A percentile compares a stretch with the other conserved stretches of the same genome.
These are phyloP conservation scores for Dasysyrphus albostriatus DNA, from an alignment of 2,888 invertebrate genomes.

Conservation along the genomic window DNA sequence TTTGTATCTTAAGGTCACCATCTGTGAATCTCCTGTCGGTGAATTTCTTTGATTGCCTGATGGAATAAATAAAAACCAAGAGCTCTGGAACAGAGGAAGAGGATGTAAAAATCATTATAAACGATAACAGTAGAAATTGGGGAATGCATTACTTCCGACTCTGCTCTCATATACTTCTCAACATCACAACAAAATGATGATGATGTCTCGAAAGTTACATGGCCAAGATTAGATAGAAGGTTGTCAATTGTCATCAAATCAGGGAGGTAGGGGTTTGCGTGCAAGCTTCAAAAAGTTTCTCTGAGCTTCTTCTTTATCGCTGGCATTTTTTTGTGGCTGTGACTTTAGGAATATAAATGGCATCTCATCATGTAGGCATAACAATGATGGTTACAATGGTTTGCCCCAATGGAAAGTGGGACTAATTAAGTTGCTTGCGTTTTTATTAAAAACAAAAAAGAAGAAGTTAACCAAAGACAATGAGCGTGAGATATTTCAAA, in stretches of 20 bases:
- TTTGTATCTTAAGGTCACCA: constrained; percentile 54
- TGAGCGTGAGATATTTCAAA: constrained; percentile 61
- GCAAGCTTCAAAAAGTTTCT: constrained; percentile 43
- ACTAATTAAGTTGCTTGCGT: constrained; percentile 57
- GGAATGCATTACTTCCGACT: constrained; percentile 26
- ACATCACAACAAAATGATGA: not conserved
- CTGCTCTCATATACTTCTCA: not conserved
- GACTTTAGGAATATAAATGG: constrained; percentile 14
- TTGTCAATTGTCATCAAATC: constrained; percentile 27
- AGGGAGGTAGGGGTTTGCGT: not conserved
- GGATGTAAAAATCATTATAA: constrained; percentile 22
- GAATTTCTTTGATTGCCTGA: constrained; percentile 16
- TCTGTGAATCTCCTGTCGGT: not conserved
- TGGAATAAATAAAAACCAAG: constrained; percentile 22
- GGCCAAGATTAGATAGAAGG: constrained; percentile 7
- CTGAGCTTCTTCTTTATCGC: constrained; percentile 20
- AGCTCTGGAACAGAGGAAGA: constrained; percentile 12
- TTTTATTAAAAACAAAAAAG: not conserved
- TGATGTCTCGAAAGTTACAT: not conserved
- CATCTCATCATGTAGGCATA: not conserved
- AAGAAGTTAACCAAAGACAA: constrained; percentile 31
- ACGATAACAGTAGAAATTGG: constrained; percentile 1
- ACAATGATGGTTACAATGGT: constrained; percentile 39
- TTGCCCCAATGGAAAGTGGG: constrained; percentile 67
- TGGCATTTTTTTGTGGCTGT: constrained; percentile 10